Base-by-base conservation (phyloP, 2,888 invertebrate species). In the Drosophila parthenogenetica region DNA sequence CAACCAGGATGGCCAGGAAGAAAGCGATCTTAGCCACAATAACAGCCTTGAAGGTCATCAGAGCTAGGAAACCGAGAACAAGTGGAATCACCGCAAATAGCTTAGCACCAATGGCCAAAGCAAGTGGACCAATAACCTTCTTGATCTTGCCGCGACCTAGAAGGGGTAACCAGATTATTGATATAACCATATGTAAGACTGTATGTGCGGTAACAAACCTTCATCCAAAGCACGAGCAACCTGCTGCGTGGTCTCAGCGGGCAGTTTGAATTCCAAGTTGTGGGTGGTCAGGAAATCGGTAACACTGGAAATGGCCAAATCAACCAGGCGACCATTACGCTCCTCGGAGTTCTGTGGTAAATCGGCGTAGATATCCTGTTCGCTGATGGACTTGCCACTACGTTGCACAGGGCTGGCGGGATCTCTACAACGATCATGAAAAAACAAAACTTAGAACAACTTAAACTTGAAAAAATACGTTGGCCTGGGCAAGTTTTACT, bases 21-120 rank as follows among this genome's bases (percentile, higher is more conserved):
- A 97, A 94, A 1, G 97, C 97, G 63, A 97, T 92, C 91, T 97
- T 97, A 51, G 96, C 95, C 13, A 97, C 94, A 73, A 97, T 93
- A 60, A 96, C 92, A 29, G 97, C 97, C 92, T 97, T 97, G 46
- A 95, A 93, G 22, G 96, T 95, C 77, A 97, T 91, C 17, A 97
- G 93, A 0, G 95, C 95, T 0, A 97, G 93, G 50, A 95, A 95
- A 16, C 95, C 96, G 72, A 97, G 93, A 16, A 96, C 91, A 7
- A 96, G 91, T 0, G 96, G 96, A 0, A 95, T 91, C 0, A 97
- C 91, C 0, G 96, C 95, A 57, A 96, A 93, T 59, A 96, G 92
- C 87, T 96, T 96, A 19, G 95, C 94, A 37, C 95, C 96, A 16
- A 95, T 93, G 0, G 95, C 95, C 50, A 96, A 93, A 50, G 96